Conservation (phyloP, 2,797 vertebrate species). For the Enteromius argenteus region DNA sequence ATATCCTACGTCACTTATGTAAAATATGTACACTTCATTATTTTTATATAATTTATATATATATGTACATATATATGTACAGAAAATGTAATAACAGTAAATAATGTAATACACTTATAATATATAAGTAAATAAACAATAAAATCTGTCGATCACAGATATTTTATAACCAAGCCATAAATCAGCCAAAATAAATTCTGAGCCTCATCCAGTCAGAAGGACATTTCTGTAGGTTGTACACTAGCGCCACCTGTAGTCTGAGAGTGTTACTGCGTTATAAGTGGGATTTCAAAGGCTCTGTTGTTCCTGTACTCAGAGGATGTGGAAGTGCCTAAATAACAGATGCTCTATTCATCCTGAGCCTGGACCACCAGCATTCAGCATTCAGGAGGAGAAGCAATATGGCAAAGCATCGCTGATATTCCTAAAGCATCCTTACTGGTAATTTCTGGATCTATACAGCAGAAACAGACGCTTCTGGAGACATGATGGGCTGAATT, state of each 20-base stretch:
- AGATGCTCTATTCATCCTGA: conserved; percentile 9
- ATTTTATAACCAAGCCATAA: background rate
- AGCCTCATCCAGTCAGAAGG: no score
- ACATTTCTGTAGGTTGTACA: background rate
- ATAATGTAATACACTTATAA: background rate
- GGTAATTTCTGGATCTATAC: background rate
- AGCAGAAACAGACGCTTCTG: background rate
- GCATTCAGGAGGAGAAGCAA: background rate
- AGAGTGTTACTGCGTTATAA: background rate
- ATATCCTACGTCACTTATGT: no score
- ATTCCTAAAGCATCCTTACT: background rate
- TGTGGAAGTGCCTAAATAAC: conserved; percentile 6
- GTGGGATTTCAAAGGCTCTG: background rate
- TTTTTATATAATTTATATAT: no score
- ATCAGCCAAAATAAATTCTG: background rate
- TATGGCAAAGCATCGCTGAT: background rate
- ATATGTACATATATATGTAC: no score
- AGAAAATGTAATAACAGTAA: no score
- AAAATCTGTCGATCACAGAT: background rate
- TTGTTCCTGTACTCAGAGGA: conserved; percentile 36
- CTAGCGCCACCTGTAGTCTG: conserved; percentile 23
- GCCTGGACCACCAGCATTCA: conserved; percentile 1
- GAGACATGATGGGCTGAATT: background rate
- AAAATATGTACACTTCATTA: no score
- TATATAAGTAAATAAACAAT: background rate